These are phyloP conservation scores for Drosophila sulfurigaster DNA, from an alignment of 1,140 invertebrate species.

Conservation along the genomic window DNA sequence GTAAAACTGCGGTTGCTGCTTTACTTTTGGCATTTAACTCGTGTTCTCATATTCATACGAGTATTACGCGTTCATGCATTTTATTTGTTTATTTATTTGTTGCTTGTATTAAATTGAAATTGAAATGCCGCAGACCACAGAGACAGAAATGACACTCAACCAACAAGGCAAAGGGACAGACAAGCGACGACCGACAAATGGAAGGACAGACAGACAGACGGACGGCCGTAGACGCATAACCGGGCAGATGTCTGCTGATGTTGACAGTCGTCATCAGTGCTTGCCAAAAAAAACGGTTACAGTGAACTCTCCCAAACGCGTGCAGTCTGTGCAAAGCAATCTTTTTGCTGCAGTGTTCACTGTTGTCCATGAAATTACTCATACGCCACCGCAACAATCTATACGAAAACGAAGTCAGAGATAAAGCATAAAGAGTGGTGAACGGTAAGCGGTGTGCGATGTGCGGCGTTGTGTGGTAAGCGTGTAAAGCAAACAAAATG, in stretches of 20 bases:
- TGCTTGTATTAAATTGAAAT: conserved; percentile 79
- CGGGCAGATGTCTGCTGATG: conserved; percentile 44
- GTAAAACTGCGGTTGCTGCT: background rate
- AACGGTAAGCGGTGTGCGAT: background rate
- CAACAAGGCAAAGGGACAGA: conserved; percentile 7
- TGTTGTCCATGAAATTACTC: conserved; percentile 40
- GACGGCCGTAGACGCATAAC: conserved; percentile 10
- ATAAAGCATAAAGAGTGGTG: background rate
- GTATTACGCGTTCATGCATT: conserved; percentile 54
- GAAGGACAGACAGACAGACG: conserved; percentile 8
- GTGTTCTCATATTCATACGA: conserved; percentile 46
- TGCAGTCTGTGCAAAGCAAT: background rate
- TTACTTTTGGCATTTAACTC: conserved; percentile 3
- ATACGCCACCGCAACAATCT: conserved; percentile 57
- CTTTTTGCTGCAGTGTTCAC: background rate
- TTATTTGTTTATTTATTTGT: conserved; percentile 75
- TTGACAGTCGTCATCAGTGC: conserved; percentile 50
- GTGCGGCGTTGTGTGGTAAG: background rate
- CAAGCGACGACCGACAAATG: background rate
- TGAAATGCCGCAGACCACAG: conserved; percentile 77
- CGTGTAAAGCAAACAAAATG: conserved; percentile 73
- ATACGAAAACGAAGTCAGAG: conserved; percentile 16
- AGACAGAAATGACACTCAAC: conserved; percentile 43
- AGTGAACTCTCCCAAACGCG: conserved; percentile 31
- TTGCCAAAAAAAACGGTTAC: conserved; percentile 53